These are phyloP conservation scores for Pipa parva DNA, from an alignment of 2,113 vertebrate genomes.

Conservation along the genomic window DNA sequence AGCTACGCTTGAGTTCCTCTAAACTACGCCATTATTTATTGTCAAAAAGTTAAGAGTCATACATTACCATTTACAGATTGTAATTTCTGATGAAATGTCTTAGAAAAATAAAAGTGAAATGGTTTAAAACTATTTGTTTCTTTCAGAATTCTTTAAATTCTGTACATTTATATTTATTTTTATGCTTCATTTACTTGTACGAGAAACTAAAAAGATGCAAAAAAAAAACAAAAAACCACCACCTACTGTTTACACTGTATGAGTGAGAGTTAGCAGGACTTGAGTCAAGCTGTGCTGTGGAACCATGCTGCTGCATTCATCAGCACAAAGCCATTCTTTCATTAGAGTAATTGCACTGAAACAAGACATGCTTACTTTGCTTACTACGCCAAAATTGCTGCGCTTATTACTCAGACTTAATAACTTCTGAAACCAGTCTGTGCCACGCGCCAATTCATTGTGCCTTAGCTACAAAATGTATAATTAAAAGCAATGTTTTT, in stretches of 20 bases:
- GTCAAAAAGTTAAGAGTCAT: conserved; percentile 29
- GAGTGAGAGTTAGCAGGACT: conserved; percentile 16
- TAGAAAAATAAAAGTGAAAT: not conserved
- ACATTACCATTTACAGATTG: conserved; percentile 1
- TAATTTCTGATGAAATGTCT: not conserved
- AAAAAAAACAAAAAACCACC: too few species aligned
- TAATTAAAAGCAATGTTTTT: too few species aligned
- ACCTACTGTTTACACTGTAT: conserved; percentile 10
- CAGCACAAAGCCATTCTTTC: conserved; percentile 28
- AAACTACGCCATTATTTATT: conserved; percentile 20
- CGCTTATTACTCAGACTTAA: not conserved
- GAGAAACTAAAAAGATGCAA: not conserved
- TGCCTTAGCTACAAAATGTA: too few species aligned
- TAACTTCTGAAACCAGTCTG: not conserved
- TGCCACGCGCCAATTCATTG: not conserved
- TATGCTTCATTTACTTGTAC: not conserved
- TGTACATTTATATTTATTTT: not conserved
- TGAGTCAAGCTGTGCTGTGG: conserved; percentile 22
- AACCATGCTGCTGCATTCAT: conserved; percentile 23
- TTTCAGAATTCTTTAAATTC: not conserved
- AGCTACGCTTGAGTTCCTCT: conserved; percentile 24
- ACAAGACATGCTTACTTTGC: not conserved
- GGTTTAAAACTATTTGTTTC: too few species aligned
- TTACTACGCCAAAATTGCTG: not conserved
- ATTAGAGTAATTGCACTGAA: conserved; percentile 25